Evolutionary conservation across 2,797 vertebrate genomes (phyloP).

Genomic region (Manis crassicaudata): DNA sequence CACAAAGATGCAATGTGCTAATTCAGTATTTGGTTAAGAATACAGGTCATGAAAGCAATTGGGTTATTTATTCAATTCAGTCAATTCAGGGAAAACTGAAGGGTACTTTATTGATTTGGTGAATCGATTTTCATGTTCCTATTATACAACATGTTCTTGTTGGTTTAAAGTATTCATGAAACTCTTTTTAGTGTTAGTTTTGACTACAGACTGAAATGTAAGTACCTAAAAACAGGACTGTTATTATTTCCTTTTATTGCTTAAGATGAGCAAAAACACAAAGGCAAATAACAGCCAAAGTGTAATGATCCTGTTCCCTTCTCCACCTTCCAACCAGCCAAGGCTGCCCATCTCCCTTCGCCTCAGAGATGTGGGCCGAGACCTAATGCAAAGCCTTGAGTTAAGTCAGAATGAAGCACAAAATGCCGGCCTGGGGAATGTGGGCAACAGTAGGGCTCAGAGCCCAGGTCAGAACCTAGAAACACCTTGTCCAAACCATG

Average conservation of each 20-base stretch:
- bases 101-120: background rate
- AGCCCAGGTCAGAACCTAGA: background rate
- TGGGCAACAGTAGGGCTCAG: background rate
- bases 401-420: background rate
- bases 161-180: slow-evolving; percentile 46
- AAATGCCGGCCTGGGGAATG: background rate
- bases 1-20: background rate
- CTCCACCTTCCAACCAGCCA: background rate
- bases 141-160: background rate
- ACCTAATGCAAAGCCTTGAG: background rate
- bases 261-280: background rate
- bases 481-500: background rate
- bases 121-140: background rate
- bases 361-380: background rate
- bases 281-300: background rate
- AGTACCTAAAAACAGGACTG: background rate
- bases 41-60: background rate
- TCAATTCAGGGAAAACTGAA: background rate
- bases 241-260: background rate
- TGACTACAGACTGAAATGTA: background rate
- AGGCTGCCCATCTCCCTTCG: background rate
- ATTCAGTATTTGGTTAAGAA: background rate
- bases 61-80: background rate
- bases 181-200: slow-evolving; percentile 30
- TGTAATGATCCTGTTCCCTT: background rate